Percentiles rank a stretch among this genome's conserved stretches.
phyloP scores from a whole-genome alignment of 2,888 invertebrate species.

The Leptinotarsa rubiginosa region DNA sequence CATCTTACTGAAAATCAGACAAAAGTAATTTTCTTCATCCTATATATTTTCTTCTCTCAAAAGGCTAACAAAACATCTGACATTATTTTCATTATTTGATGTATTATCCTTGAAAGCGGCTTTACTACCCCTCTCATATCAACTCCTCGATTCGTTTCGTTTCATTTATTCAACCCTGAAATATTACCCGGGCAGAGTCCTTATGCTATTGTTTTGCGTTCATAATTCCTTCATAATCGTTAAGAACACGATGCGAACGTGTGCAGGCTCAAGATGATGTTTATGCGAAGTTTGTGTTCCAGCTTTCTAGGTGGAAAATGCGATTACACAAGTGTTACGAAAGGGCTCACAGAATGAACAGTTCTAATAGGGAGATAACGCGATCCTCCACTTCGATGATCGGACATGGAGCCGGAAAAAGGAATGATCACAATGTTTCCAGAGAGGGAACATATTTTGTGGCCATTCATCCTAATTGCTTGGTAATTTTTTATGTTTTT shows the following conservation, averaged over 20 bases:
- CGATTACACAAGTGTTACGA: conserved; percentile 9
- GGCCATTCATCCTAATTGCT: not conserved
- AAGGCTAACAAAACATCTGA: too few species aligned
- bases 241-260: not conserved
- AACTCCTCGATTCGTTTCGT: not conserved
- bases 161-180: not conserved
- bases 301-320: conserved; percentile 12
- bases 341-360: conserved; percentile 1
- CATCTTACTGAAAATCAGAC: too few species aligned
- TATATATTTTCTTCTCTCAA: too few species aligned
- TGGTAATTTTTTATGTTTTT: not conserved
- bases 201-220: not conserved
- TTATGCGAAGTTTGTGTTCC: conserved; percentile 11
- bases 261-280: conserved; percentile 12
- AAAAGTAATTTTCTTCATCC: too few species aligned
- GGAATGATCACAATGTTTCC: not conserved
- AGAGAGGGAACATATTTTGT: not conserved
- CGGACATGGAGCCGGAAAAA: not conserved
- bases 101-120: too few species aligned
- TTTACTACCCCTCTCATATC: too few species aligned
- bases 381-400: not conserved
- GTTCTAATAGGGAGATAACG: not conserved
- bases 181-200: not conserved
- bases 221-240: conserved; percentile 8
- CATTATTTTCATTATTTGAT: too few species aligned